These are phyloP conservation scores for Folsomia manolachei DNA, from an alignment of 2,888 invertebrate species.

Conservation along the genomic window DNA sequence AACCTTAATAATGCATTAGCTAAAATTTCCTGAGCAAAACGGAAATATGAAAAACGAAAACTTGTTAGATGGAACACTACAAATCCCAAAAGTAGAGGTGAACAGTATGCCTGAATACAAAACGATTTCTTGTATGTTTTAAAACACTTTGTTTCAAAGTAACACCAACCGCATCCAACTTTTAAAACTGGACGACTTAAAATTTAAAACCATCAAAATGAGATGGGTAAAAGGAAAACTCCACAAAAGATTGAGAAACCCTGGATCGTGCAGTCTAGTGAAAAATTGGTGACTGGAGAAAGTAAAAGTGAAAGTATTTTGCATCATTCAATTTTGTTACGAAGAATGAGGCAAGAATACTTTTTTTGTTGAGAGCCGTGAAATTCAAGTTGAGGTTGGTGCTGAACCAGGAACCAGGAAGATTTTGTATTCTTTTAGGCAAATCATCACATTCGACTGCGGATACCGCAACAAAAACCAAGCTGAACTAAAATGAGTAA, in stretches of 20 bases:
- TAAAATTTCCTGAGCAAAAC: not conserved
- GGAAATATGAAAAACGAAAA: not conserved
- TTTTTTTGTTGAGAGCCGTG: not conserved
- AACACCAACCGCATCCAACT: no score
- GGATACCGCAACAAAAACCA: no score
- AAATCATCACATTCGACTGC: not conserved
- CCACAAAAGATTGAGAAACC: not conserved
- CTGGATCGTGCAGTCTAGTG: not conserved
- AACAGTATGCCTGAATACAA: no score
- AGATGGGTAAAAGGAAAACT: no score
- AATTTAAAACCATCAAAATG: not conserved
- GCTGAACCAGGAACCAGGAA: not conserved
- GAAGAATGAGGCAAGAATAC: not conserved
- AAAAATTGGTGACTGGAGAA: not conserved
- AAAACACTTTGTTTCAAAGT: no score
- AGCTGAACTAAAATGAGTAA: no score
- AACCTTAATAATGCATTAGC: not conserved
- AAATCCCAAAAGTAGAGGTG: no score
- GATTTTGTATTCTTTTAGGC: not conserved
- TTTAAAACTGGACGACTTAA: no score
- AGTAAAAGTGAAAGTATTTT: constrained; percentile 3
- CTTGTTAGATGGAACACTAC: no score
- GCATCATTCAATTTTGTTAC: constrained; percentile 2
- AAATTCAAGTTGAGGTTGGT: not conserved
- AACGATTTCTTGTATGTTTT: no score